These are phyloP conservation scores for Ptyas mucosa DNA, from an alignment of 2,113 vertebrate genomes.

Conservation along the genomic window DNA sequence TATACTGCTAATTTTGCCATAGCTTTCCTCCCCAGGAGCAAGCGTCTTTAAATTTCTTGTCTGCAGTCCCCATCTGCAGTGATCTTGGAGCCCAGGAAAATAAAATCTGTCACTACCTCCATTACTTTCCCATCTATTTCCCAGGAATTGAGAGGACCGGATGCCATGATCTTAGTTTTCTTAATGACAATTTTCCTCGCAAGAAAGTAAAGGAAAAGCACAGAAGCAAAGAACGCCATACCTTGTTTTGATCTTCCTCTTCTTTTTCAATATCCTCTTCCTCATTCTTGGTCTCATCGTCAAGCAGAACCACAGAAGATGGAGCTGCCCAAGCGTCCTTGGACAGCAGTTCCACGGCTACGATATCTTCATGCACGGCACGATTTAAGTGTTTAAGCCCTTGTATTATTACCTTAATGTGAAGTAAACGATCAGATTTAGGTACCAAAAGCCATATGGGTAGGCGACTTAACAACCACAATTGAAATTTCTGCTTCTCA, in stretches of 20 bases:
- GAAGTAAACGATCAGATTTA: background rate
- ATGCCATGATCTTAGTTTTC: too few relatives aligned
- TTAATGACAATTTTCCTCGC: too few relatives aligned
- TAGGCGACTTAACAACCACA: background rate
- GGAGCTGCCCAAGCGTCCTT: conserved; percentile 83
- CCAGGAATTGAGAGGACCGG: too few relatives aligned
- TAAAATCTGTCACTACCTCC: too few relatives aligned
- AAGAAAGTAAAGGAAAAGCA: background rate
- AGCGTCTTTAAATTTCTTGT: too few relatives aligned
- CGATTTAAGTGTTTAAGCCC: conserved; percentile 91
- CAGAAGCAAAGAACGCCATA: conserved; percentile 48
- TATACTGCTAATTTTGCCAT: too few relatives aligned
- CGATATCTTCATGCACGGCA: conserved; percentile 90
- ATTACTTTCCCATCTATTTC: too few relatives aligned
- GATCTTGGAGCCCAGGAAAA: too few relatives aligned
- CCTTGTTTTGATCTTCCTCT: conserved; percentile 76
- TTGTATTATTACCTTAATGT: conserved; percentile 83
- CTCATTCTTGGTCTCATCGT: conserved; percentile 83
- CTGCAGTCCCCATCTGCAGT: too few relatives aligned
- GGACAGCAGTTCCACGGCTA: conserved; percentile 85
- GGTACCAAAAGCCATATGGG: background rate
- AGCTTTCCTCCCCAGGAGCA: too few relatives aligned
- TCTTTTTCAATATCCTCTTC: conserved; percentile 75
- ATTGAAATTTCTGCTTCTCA: background rate
- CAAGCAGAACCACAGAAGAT: conserved; percentile 87